phyloP scores from a whole-genome alignment of 2,797 vertebrate species.

The Acrossocheilus fasciatus region DNA sequence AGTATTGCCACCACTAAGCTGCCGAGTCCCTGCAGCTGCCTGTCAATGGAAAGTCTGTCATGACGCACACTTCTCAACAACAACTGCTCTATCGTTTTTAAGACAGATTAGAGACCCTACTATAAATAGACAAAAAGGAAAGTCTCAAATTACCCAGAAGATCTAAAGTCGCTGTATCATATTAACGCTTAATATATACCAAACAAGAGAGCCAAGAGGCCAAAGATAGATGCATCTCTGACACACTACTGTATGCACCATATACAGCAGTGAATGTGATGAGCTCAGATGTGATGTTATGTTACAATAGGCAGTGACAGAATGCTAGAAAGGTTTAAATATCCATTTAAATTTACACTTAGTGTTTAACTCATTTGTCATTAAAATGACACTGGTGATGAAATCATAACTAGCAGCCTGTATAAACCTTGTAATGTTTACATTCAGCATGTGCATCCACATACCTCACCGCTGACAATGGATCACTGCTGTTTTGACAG shows the following conservation, averaged over 20 bases:
- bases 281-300: not conserved
- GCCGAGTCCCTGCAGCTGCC: conserved; percentile 61
- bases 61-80: conserved; percentile 56
- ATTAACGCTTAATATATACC: conserved; percentile 58
- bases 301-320: not conserved
- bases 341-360: not conserved
- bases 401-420: conserved; percentile 15
- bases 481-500: conserved; percentile 40
- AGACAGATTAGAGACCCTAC: conserved; percentile 58
- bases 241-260: conserved; percentile 39
- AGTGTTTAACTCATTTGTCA: not conserved
- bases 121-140: conserved; percentile 71
- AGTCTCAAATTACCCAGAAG: conserved; percentile 59
- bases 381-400: not conserved
- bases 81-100: conserved; percentile 72
- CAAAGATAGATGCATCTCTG: conserved; percentile 53
- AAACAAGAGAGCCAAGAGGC: conserved; percentile 53
- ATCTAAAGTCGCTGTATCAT: conserved; percentile 44
- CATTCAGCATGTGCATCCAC: conserved; percentile 34
- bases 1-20: conserved; percentile 49
- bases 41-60: conserved; percentile 58
- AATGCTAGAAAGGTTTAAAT: not conserved
- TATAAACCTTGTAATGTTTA: conserved; percentile 31
- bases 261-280: conserved; percentile 10
- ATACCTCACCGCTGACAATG: conserved; percentile 6